Conservation (phyloP, 2,888 invertebrate genomes). For the Cancer borealis region DNA sequence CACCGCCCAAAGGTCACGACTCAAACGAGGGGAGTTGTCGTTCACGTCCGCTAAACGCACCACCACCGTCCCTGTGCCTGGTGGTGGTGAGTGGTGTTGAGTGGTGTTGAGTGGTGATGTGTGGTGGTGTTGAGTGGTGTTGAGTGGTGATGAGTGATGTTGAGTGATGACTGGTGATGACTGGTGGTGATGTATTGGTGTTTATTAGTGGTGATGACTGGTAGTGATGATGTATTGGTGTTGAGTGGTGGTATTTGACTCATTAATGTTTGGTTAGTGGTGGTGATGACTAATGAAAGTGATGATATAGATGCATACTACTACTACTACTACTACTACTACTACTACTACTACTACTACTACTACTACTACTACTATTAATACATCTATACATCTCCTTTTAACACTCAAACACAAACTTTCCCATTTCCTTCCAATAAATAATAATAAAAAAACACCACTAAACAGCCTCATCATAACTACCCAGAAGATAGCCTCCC, state of each 20-base stretch:
- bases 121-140: background rate
- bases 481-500: too few species aligned
- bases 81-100: background rate
- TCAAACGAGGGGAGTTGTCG: slow-evolving; percentile 73
- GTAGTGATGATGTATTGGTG: background rate
- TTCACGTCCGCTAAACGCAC: slow-evolving; percentile 74
- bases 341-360: too few species aligned
- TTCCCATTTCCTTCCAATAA: too few species aligned
- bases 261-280: background rate
- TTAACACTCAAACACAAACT: too few species aligned
- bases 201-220: background rate
- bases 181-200: background rate
- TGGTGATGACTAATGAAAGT: background rate
- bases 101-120: background rate
- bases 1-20: slow-evolving; percentile 65
- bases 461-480: too few species aligned
- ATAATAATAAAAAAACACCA: too few species aligned
- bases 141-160: background rate
- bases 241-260: too few species aligned
- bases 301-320: too few species aligned
- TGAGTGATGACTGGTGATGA: background rate
- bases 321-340: too few species aligned
- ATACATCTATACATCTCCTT: too few species aligned
- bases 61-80: slow-evolving; percentile 74
- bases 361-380: too few species aligned